Evolutionary conservation across 2,113 vertebrate genomes (phyloP).

Genomic region (Syrrhaptes paradoxus): DNA sequence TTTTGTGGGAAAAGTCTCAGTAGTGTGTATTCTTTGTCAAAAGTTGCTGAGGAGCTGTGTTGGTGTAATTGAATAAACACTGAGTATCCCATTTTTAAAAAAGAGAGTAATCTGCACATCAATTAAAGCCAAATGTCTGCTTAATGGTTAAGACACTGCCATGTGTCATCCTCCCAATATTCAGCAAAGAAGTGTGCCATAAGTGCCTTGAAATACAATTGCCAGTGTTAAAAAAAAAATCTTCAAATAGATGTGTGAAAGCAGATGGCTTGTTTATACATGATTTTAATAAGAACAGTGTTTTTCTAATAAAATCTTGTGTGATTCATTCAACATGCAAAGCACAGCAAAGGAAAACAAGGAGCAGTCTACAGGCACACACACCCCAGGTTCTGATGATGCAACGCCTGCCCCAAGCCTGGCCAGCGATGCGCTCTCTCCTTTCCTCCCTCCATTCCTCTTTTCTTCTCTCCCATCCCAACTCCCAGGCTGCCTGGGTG

Average conservation of each 20-base stretch:
- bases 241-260: slow-evolving; percentile 21
- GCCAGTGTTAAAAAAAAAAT: neutral
- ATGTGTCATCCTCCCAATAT: neutral
- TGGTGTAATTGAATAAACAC: slow-evolving; percentile 53
- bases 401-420: neutral
- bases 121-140: slow-evolving; percentile 47
- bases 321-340: slow-evolving; percentile 27
- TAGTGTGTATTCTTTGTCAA: slow-evolving; percentile 45
- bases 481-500: neutral
- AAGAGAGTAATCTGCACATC: neutral
- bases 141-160: neutral
- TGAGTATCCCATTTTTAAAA: slow-evolving; percentile 26
- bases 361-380: neutral
- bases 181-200: neutral
- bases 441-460: neutral
- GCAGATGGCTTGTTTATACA: slow-evolving; percentile 31
- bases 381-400: neutral
- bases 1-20: slow-evolving; percentile 42
- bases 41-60: slow-evolving; percentile 12
- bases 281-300: slow-evolving; percentile 7
- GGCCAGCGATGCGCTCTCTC: neutral
- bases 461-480: neutral
- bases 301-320: slow-evolving; percentile 35
- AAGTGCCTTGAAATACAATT: slow-evolving; percentile 24
- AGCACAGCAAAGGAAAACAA: slow-evolving; percentile 18